Evolutionary conservation across 2,113 vertebrate species (phyloP).

Genomic region (Willisornis vidua): DNA sequence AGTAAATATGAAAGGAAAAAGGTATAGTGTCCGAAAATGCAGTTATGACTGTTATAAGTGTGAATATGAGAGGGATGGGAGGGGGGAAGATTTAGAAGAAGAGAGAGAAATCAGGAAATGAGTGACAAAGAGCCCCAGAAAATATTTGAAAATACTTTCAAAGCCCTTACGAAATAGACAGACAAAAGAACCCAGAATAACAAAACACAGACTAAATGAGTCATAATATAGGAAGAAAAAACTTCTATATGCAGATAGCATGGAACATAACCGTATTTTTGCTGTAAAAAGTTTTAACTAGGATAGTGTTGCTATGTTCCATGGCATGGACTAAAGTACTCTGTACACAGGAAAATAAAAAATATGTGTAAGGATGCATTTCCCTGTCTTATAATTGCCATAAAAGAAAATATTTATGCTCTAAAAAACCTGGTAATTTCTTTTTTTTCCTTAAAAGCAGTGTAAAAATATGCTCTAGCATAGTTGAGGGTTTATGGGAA

Average conservation of each 20-base stretch:
- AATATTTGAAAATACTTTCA: neutral
- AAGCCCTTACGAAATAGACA: neutral
- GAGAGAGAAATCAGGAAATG: neutral
- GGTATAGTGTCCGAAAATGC: neutral
- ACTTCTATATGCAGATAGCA: neutral
- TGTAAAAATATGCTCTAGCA: neutral
- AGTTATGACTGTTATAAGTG: neutral
- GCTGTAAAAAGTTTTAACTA: neutral
- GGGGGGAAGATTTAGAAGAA: neutral
- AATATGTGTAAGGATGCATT: neutral
- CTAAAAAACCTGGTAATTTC: neutral
- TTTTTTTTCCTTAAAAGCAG: neutral
- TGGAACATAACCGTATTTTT: neutral
- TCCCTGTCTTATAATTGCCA: neutral
- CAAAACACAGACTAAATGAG: neutral
- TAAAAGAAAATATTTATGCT: neutral
- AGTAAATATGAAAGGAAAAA: neutral
- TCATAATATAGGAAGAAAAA: neutral
- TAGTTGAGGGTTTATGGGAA: neutral
- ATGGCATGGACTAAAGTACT: neutral
- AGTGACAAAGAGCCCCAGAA: neutral
- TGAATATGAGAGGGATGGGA: neutral
- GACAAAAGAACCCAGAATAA: neutral
- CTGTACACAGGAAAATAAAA: neutral
- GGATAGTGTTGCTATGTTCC: neutral